Evolutionary conservation across 2,797 vertebrate species (phyloP), one percentile per base, ranked within the genome.

Genomic region (Peromyscus melanophrys): DNA sequence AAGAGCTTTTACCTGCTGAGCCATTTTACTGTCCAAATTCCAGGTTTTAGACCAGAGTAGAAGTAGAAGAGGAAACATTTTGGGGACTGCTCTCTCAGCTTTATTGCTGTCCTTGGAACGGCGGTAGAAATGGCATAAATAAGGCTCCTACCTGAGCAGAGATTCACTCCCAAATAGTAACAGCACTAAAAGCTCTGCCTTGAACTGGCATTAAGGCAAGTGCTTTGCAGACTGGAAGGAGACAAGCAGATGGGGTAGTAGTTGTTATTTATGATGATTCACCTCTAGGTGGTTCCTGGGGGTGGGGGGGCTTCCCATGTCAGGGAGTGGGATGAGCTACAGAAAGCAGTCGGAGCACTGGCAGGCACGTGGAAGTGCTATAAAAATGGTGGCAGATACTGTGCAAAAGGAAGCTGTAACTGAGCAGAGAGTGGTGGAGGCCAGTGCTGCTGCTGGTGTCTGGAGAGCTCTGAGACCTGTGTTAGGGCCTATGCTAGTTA

Each of bases 191-290:
- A 55, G 31, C 9, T 49, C 10, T 77, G 31, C 37, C 63, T 69
- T n/a, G 10, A 87, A 52, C 55, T 86, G 49, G 49, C 92, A 80
- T 85, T 55, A 81, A 77, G 73, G 88, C 85, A 92, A 97, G 92
- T 52, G 65, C 59, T 87, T 89, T 59, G 6, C 88, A 63, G 81
- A 94, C 63, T 92, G 76, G 21, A 81, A 49, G 65, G 88, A 92
- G 81, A 52, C 4, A 16, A 83, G 75, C 90, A 92, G 76, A 93
- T 90, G 92, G 85, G 17, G 71, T 93, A 11, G 12, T 59, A 63
- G 93, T 90, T 92, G 61, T 92, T 95, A 55, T 80, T 96, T 84
- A 96, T 89, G 92, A 85, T 23, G 27, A 91, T 37, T 59, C 43
- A 31, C 84, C 92, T 77, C 78, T 76, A 23, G 75, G 73, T 76